These are phyloP conservation scores for Luscinia megarhynchos DNA, from an alignment of 2,797 vertebrate genomes.

Conservation along the genomic window DNA sequence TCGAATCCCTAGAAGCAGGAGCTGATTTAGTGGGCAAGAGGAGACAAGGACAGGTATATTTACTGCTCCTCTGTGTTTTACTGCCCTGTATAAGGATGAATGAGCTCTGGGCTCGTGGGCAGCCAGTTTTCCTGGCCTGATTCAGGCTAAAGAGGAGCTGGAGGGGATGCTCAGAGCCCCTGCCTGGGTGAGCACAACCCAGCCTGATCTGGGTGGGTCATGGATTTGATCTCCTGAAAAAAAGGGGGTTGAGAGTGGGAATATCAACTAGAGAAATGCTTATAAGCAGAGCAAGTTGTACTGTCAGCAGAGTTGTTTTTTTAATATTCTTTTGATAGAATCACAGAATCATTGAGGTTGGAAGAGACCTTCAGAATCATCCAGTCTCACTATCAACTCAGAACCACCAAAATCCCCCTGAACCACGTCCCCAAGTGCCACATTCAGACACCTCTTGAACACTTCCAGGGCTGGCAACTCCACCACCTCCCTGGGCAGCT, in stretches of 20 bases:
- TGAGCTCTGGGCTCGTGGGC: too few relatives aligned
- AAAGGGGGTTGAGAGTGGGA: not conserved
- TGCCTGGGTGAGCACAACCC: not conserved
- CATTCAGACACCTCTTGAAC: not conserved
- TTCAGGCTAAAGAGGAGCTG: not conserved
- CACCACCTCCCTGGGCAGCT: not conserved
- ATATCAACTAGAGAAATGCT: not conserved
- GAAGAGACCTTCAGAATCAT: not conserved
- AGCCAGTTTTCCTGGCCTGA: not conserved
- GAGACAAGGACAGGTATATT: not conserved
- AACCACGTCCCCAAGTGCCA: not conserved
- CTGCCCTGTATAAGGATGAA: not conserved
- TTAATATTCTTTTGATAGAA: not conserved
- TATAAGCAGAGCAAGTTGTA: not conserved
- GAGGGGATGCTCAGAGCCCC: fast-evolving
- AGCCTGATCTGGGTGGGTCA: not conserved
- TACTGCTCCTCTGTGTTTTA: not conserved
- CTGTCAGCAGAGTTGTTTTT: too few relatives aligned
- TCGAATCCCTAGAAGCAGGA: not conserved
- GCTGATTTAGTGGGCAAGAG: not conserved
- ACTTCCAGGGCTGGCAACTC: not conserved
- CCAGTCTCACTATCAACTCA: not conserved
- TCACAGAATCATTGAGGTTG: not conserved
- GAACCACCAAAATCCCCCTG: not conserved
- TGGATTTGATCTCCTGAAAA: not conserved